phyloP scores from a whole-genome alignment of 1,140 invertebrate genomes.

The Bombus pascuorum region DNA sequence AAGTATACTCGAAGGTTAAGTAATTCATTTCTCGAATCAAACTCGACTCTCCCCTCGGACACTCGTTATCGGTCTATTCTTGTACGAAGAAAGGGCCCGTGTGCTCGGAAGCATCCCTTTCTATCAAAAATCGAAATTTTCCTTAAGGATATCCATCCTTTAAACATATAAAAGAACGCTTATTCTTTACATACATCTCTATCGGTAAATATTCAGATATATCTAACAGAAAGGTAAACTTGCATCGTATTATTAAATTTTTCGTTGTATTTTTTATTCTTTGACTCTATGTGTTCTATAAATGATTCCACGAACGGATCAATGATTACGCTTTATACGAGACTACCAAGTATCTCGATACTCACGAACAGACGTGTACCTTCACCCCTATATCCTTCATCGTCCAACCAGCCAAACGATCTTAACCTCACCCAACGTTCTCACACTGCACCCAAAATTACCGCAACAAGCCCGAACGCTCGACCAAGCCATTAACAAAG shows the following conservation, averaged over 20 bases:
- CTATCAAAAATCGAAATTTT: background rate
- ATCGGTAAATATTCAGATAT: no score
- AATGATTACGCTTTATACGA: background rate
- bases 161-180: background rate
- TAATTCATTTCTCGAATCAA: constrained; percentile 46
- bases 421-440: background rate
- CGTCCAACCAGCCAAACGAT: background rate
- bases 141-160: background rate
- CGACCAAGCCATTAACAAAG: background rate
- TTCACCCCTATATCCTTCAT: background rate
- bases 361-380: accelerated
- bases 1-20: constrained; percentile 39
- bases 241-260: no score
- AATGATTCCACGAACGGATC: no score
- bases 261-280: no score
- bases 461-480: background rate
- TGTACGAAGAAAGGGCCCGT: background rate
- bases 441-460: background rate
- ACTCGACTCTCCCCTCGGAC: background rate
- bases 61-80: background rate
- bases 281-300: no score
- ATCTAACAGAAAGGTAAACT: no score
- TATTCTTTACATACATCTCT: no score
- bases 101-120: background rate
- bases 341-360: no score